phyloP scores from a whole-genome alignment of 2,888 invertebrate genomes.

The Gandaritis pyraliata region DNA sequence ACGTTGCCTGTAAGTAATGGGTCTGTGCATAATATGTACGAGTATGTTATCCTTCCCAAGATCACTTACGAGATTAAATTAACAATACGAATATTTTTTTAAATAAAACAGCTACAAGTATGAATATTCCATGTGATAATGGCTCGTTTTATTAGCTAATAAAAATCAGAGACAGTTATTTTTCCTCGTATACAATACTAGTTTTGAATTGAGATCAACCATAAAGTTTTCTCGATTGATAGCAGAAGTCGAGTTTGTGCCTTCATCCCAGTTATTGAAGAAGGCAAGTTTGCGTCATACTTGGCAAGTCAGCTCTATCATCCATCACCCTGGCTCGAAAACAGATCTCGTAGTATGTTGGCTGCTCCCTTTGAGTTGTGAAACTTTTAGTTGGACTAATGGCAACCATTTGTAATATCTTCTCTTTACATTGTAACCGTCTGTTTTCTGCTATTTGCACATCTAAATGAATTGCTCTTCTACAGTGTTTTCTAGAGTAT shows the following conservation, averaged over 20 bases:
- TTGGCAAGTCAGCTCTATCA: conserved; percentile 13
- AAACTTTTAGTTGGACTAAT: conserved; percentile 10
- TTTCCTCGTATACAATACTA: no score
- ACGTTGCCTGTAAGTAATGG: no score
- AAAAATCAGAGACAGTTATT: no score
- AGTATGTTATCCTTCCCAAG: no score
- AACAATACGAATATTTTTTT: no score
- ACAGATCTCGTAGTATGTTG: conserved; percentile 15
- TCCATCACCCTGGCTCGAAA: conserved; percentile 19
- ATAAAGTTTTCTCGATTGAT: neutral
- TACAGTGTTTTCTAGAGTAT: no score
- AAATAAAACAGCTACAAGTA: no score
- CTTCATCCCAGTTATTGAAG: conserved; percentile 1
- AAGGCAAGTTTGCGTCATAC: conserved; percentile 13
- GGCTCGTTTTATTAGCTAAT: no score
- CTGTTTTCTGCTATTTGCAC: neutral
- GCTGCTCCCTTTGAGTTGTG: conserved; percentile 8
- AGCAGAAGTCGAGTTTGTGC: conserved; percentile 1
- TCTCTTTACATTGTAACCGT: neutral
- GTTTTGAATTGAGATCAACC: no score
- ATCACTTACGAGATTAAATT: no score
- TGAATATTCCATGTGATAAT: no score
- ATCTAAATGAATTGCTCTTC: neutral
- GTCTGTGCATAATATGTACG: no score
- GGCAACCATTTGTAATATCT: conserved; percentile 4